Conservation (phyloP, 1,140 invertebrate species). For the Bombyx mori region ASM3026992v2 NC_085118.1:17318501-17319000, state of each 20-base stretch:
- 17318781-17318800: neutral
- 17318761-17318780: constrained; percentile 14
- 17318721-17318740: constrained; percentile 95
- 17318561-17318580: neutral
- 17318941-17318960: constrained; percentile 62
- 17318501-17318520: neutral
- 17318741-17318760: constrained; percentile 78
- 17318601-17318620: neutral
- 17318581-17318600: too few species aligned
- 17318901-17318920: too few species aligned
- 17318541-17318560: constrained; percentile 1
- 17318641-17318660: constrained; percentile 87
- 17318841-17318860: constrained; percentile 2
- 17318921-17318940: constrained; percentile 96
- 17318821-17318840: neutral
- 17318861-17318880: neutral
- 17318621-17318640: constrained; percentile 93
- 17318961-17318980: constrained; percentile 4
- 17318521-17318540: constrained; percentile 74
- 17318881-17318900: neutral
- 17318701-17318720: constrained; percentile 1
- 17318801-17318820: constrained; percentile 74
- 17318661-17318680: constrained; percentile 15
- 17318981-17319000: neutral
- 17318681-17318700: too few species aligned